These are phyloP conservation scores for Drosophila repleta DNA, from an alignment of 1,140 invertebrate species.

Conservation along the genomic window DNA sequence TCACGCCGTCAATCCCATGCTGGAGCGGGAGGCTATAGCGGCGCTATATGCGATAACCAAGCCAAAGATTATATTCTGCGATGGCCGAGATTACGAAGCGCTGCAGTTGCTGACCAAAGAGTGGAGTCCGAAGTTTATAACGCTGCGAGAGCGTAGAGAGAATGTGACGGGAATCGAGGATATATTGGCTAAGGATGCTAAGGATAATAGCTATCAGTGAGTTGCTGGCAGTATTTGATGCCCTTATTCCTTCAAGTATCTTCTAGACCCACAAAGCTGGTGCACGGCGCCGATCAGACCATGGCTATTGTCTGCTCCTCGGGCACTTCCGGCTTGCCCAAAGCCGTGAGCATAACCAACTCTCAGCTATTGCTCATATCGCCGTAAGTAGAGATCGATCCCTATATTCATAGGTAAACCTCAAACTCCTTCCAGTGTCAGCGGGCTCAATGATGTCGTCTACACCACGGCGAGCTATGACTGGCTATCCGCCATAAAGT, in stretches of 20 bases:
- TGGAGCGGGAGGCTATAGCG: conserved; percentile 18
- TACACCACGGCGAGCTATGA: conserved; percentile 2
- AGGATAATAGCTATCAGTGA: conserved; percentile 7
- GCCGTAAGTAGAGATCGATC: not conserved
- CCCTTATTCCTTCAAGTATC: not conserved
- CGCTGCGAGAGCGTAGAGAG: conserved; percentile 4
- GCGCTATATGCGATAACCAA: conserved; percentile 31
- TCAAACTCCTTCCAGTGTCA: not conserved
- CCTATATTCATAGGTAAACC: too few species aligned
- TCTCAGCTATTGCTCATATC: conserved; percentile 7
- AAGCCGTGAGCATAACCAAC: conserved; percentile 90
- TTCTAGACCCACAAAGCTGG: conserved; percentile 16
- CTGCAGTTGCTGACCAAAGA: conserved; percentile 1
- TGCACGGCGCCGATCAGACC: conserved; percentile 45
- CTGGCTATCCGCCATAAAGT: conserved; percentile 23
- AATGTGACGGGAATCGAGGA: conserved; percentile 15
- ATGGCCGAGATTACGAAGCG: conserved; percentile 23
- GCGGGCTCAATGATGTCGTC: not conserved
- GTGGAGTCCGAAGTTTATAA: conserved; percentile 22
- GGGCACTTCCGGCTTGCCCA: conserved; percentile 90
- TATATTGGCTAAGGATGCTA: not conserved
- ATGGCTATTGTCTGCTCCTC: conserved; percentile 85
- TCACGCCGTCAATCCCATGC: conserved; percentile 18
- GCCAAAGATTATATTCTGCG: conserved; percentile 35
- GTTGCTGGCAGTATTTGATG: too few species aligned